Conservation (phyloP, 2,797 vertebrate genomes). For the Chaetodon trifasciatus region DNA sequence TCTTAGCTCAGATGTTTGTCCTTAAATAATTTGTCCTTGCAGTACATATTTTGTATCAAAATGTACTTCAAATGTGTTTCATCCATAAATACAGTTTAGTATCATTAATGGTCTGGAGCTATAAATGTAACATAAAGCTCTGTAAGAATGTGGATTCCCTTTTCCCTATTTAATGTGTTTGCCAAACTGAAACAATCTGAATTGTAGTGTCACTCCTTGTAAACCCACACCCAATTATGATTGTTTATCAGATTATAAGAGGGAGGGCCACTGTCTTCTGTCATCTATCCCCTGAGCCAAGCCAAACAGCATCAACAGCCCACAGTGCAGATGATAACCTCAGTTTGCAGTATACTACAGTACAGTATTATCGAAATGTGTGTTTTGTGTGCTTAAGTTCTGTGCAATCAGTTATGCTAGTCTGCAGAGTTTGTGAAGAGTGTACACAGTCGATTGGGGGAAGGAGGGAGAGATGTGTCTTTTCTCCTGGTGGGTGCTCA, state of each 20-base stretch:
- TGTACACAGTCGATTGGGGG: background rate
- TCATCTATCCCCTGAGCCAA: conserved; percentile 7
- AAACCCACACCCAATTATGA: conserved; percentile 36
- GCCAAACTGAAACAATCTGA: conserved; percentile 13
- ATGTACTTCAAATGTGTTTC: background rate
- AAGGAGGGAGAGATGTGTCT: conserved; percentile 1
- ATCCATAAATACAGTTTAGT: background rate
- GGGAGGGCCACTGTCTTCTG: conserved; percentile 1
- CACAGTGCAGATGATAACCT: conserved; percentile 13
- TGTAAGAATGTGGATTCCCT: background rate
- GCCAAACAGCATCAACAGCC: conserved; percentile 22
- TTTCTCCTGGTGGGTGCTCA: conserved; percentile 41
- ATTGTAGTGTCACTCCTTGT: conserved; percentile 8
- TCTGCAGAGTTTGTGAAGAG: background rate
- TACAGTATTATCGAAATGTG: conserved; percentile 27
- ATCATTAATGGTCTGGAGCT: background rate
- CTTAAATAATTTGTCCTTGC: conserved; percentile 11
- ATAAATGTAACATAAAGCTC: background rate
- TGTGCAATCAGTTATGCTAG: conserved; percentile 22
- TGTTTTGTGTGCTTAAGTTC: conserved; percentile 18
- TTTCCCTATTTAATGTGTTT: background rate
- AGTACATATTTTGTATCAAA: background rate
- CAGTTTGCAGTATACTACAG: conserved; percentile 6
- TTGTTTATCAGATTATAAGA: conserved; percentile 33
- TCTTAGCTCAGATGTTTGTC: conserved; percentile 9